Conservation (phyloP, 2,113 vertebrate genomes). For the Passer montanus region DNA sequence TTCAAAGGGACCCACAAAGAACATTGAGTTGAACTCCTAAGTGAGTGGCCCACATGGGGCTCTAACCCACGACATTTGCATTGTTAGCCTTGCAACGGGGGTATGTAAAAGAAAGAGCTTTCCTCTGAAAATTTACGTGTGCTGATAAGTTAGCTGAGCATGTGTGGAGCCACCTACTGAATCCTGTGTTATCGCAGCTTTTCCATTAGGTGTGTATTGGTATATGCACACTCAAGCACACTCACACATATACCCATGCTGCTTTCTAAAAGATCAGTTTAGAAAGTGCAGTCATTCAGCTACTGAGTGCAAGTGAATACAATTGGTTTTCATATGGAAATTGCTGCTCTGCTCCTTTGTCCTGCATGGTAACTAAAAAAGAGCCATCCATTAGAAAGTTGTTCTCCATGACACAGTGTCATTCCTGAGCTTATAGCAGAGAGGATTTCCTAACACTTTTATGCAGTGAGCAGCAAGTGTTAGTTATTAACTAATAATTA, state of each 20-base stretch:
- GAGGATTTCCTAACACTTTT: not conserved
- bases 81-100: not conserved
- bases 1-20: not conserved
- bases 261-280: not conserved
- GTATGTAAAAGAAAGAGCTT: not conserved
- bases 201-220: not conserved
- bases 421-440: not conserved
- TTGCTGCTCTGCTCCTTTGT: not conserved
- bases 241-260: fast-evolving
- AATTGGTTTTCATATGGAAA: not conserved
- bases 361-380: not conserved
- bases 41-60: not conserved
- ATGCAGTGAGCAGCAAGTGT: not conserved
- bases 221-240: not conserved
- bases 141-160: not conserved
- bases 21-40: not conserved
- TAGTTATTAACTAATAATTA: not conserved
- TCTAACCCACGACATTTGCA: not conserved
- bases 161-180: too few relatives aligned
- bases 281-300: not conserved
- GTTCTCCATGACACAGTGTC: not conserved
- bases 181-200: not conserved
- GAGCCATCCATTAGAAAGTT: not conserved
- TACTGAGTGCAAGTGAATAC: not conserved
- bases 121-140: not conserved